Evolutionary conservation across 1,140 invertebrate species (phyloP).

Genomic region (Xylocopa sonorina): DNA sequence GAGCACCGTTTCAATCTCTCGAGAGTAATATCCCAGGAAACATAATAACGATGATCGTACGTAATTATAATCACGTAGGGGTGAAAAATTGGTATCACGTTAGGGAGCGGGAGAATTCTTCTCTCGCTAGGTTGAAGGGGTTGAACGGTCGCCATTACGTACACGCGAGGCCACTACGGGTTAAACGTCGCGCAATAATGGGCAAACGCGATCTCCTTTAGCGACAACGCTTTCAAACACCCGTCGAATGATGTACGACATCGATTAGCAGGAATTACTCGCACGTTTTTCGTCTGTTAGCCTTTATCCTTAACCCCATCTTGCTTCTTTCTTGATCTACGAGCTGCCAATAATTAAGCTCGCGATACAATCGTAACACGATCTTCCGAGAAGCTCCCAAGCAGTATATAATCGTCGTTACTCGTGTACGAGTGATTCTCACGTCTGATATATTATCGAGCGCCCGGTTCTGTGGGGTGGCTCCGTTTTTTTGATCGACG

Average conservation of each 20-base stretch:
- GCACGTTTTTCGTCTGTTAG: background rate
- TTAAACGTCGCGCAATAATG: background rate
- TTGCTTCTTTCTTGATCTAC: background rate
- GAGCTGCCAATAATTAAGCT: slow-evolving; percentile 22
- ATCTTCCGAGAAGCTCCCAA: slow-evolving; percentile 4
- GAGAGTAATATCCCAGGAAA: too few species aligned
- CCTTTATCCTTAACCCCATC: background rate
- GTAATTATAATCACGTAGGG: too few species aligned
- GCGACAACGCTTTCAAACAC: too few species aligned
- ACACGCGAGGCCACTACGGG: background rate
- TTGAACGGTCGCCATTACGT: too few species aligned
- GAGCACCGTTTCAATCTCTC: too few species aligned
- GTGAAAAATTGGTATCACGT: too few species aligned
- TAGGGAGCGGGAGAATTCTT: too few species aligned
- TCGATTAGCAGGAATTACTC: slow-evolving; percentile 15
- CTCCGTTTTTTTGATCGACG: slow-evolving; percentile 48
- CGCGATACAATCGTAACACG: slow-evolving; percentile 10
- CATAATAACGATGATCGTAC: too few species aligned
- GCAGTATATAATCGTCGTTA: slow-evolving; percentile 20
- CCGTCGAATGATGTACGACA: background rate
- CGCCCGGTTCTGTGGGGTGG: slow-evolving; percentile 8
- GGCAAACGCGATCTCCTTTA: background rate
- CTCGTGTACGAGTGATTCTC: slow-evolving; percentile 20
- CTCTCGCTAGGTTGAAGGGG: too few species aligned
- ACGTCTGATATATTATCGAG: slow-evolving; percentile 34